Evolutionary conservation across 2,888 invertebrate species (phyloP).

Genomic region (Microctonus brassicae): DNA sequence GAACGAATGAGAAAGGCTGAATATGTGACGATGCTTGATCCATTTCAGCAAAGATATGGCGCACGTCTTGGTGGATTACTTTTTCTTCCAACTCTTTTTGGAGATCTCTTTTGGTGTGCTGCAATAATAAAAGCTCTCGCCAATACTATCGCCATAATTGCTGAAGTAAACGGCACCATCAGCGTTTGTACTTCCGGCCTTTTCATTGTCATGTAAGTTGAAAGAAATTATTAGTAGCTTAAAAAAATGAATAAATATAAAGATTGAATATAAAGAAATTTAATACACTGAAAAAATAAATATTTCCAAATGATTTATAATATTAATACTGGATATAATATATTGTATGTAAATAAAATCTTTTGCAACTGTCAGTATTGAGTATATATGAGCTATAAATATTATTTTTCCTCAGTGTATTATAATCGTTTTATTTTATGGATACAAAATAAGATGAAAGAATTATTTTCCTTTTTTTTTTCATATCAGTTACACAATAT

Average conservation of each 20-base stretch:
- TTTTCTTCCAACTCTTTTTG: constrained; percentile 77
- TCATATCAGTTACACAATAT: constrained; percentile 73
- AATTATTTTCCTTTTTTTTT: neutral
- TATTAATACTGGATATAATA: no score
- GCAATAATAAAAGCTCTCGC: constrained; percentile 78
- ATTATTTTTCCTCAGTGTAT: neutral
- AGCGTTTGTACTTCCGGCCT: constrained; percentile 63
- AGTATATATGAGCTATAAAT: no score
- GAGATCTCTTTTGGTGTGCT: constrained; percentile 81
- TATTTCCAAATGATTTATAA: no score
- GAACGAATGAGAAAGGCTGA: constrained; percentile 79
- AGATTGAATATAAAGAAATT: no score
- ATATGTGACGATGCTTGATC: constrained; percentile 81
- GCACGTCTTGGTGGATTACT: constrained; percentile 78
- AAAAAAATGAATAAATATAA: no score
- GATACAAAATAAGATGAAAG: neutral
- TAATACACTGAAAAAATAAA: no score
- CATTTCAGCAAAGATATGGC: constrained; percentile 79
- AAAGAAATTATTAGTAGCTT: no score
- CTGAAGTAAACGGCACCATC: constrained; percentile 61
- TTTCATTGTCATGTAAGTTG: constrained; percentile 61
- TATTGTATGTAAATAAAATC: no score
- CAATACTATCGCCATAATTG: constrained; percentile 65
- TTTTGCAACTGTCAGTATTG: no score
- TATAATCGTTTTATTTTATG: no score